Evolutionary conservation across 2,113 vertebrate genomes (phyloP).

Genomic region (Blennius ocellaris): DNA sequence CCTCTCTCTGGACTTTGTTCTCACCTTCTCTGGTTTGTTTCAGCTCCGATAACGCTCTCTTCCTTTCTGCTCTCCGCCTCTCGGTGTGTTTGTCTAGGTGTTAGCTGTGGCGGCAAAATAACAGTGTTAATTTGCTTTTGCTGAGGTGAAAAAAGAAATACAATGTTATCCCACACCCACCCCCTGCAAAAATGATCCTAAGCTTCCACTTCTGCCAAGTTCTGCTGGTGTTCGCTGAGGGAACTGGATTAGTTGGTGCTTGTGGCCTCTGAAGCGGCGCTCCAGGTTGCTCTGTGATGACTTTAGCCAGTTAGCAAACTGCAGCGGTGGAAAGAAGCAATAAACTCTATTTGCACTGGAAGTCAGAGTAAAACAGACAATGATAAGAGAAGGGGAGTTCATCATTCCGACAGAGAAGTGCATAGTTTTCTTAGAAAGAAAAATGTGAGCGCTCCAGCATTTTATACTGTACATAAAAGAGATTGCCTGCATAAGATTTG

Average conservation of each 20-base stretch:
- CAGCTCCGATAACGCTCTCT: background rate
- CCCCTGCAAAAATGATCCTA: background rate
- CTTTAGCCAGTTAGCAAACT: slow-evolving; percentile 55
- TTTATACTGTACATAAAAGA: slow-evolving; percentile 2
- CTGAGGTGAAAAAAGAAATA: slow-evolving; percentile 51
- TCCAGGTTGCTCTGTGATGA: slow-evolving; percentile 55
- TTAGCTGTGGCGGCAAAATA: slow-evolving; percentile 41
- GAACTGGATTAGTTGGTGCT: slow-evolving; percentile 74
- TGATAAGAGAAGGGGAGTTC: slow-evolving; percentile 32
- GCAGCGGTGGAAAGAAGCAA: slow-evolving; percentile 53
- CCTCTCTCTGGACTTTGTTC: slow-evolving; percentile 24
- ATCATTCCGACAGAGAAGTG: slow-evolving; percentile 55
- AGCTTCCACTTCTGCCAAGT: slow-evolving; percentile 45
- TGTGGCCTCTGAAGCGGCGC: slow-evolving; percentile 49
- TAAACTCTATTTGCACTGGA: slow-evolving; percentile 40
- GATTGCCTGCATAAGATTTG: background rate
- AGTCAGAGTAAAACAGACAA: slow-evolving; percentile 34
- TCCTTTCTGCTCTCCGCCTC: background rate
- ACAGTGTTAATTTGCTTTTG: slow-evolving; percentile 66
- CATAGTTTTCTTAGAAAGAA: slow-evolving; percentile 22
- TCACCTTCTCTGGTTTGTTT: slow-evolving; percentile 15
- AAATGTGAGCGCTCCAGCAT: slow-evolving; percentile 5
- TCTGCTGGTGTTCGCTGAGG: slow-evolving; percentile 15
- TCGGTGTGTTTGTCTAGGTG: slow-evolving; percentile 38
- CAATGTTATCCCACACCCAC: slow-evolving; percentile 35